Base-by-base conservation (phyloP, 2,797 vertebrate species). In the Argyrosomus regius region DNA sequence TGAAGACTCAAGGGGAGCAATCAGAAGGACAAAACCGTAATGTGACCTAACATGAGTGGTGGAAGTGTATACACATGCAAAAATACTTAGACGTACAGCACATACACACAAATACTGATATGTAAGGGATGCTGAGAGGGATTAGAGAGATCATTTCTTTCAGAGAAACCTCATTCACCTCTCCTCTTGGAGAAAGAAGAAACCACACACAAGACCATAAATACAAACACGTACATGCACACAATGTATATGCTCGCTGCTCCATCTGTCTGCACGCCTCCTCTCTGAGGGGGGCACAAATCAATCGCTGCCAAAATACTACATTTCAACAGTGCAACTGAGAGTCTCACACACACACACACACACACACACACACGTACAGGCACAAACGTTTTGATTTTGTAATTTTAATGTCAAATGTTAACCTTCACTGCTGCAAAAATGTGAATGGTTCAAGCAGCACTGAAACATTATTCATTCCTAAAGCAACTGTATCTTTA, bases 241-340 rank as follows among this genome's bases (percentile, higher is more conserved):
- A 79, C 59, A 72, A 62, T 63, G 71, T 62, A 73, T 75, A 79
- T 54, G 61, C 22, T 24, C 61, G 74, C 76, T 72, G 45, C 83
- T 73, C 67, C 64, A 65, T 85, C 74, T 81, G 70, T 77, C 80
- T 63, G 54, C 60, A 68, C 58, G 20, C 63, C 22, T 54, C 39
- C 77, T 85, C 85, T 85, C 86, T 39, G 35, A n/a, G n/a, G 73
- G 77, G 75, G 59, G 50, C 71, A 78, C 81, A 66, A 89, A 91
- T 91, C 91, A 88, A 87, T 93, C 89, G 89, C 45, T 86, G 87
- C 65, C 89, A 91, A 90, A 91, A 88, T 86, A 88, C 60, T 50
- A 49, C 74, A 80, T 65, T 84, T 84, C 62, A 64, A 65, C 62
- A 72, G 26, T 49, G 65, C 13, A 72, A 68, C 66, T 3, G 6